These are phyloP conservation scores for Ferrisia virgata DNA, from an alignment of 2,888 invertebrate genomes.

Conservation along the genomic window DNA sequence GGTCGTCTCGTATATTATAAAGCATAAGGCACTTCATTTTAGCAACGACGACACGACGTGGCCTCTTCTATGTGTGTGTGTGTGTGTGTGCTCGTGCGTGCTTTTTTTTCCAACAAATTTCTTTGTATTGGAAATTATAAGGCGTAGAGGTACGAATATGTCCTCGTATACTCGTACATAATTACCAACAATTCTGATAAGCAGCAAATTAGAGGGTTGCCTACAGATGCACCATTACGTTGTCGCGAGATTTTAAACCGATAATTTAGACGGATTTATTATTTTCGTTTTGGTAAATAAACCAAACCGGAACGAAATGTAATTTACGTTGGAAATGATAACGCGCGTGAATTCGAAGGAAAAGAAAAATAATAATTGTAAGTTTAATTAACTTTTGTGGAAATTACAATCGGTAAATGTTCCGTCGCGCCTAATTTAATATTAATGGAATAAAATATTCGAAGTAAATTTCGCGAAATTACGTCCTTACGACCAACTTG, in stretches of 20 bases:
- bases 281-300: background rate
- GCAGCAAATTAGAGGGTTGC: background rate
- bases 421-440: constrained; percentile 6
- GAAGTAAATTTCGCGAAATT: background rate
- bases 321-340: background rate
- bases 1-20: background rate
- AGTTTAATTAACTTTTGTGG: background rate
- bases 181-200: background rate
- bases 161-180: too few species aligned
- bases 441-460: background rate
- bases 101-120: too few species aligned
- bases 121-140: too few species aligned
- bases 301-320: background rate
- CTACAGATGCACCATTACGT: background rate
- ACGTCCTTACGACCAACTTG: too few species aligned
- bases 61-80: too few species aligned
- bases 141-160: too few species aligned
- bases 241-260: background rate
- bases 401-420: constrained; percentile 6
- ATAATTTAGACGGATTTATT: background rate
- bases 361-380: background rate
- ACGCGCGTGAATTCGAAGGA: background rate
- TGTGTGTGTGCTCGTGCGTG: too few species aligned
- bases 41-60: too few species aligned
- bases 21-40: too few species aligned